Base-by-base conservation (phyloP, 2,888 invertebrate species). In the Lobophora halterata region DNA sequence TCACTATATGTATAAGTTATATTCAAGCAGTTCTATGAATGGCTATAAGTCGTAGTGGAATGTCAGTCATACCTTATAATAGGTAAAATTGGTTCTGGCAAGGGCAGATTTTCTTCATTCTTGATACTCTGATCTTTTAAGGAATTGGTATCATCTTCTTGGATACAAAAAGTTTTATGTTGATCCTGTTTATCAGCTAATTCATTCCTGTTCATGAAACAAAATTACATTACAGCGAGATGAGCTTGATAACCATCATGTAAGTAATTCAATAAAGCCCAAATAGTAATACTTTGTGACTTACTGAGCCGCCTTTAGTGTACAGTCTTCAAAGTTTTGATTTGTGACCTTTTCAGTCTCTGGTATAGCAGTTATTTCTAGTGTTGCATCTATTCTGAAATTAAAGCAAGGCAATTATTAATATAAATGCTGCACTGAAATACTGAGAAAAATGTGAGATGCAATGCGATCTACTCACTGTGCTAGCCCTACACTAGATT, bases 11-110 rank as follows among this genome's bases (percentile, higher is more conserved):
- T n/a, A n/a, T n/a, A n/a, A n/a, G n/a, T n/a, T n/a, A n/a, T n/a
- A n/a, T n/a, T n/a, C n/a, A n/a, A n/a, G n/a, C n/a, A n/a, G n/a
- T n/a, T n/a, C n/a, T n/a, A n/a, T n/a, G n/a, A n/a, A n/a, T n/a
- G n/a, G n/a, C n/a, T n/a, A n/a, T n/a, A n/a, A n/a, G n/a, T n/a
- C n/a, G n/a, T n/a, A n/a, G n/a, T n/a, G n/a, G n/a, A n/a, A n/a
- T n/a, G n/a, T n/a, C n/a, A n/a, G n/a, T n/a, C 65, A 60, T 59
- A 70, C 69, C 55, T 64, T 23, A 60, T 26, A 14, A 33, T 39
- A 7, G 67, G 69, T 33, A 61, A 52, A 39, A 50, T 33, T 16
- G 68, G 68, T 36, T 68, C 66, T 9, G 13, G 1, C n/a, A 34
- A 20, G 26, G 34, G 17, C n/a, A 23, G 5, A 19, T 17, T 18